A percentile compares a stretch with the other conserved stretches of the same genome.
These are phyloP conservation scores for Thomomys bottae DNA, from an alignment of 2,113 vertebrate genomes.

Conservation along the genomic window DNA sequence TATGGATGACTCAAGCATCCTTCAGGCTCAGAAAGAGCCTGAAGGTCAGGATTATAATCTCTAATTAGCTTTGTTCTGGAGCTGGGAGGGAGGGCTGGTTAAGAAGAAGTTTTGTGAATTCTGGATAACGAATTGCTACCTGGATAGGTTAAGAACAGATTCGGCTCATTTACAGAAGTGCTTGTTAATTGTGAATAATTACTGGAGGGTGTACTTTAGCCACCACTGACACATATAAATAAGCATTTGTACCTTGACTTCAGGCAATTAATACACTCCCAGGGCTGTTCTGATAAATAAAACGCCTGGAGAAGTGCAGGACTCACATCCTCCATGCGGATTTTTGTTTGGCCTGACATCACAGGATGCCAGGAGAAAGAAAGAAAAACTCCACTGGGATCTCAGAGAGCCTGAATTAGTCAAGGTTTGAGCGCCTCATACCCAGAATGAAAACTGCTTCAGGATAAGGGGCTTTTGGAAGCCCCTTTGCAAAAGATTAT, in stretches of 20 bases:
- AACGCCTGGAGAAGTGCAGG: neutral
- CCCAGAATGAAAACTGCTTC: conserved; percentile 80
- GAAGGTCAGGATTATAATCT: conserved; percentile 76
- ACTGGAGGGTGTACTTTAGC: conserved; percentile 64
- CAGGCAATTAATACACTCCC: conserved; percentile 60
- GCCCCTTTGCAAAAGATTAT: conserved; percentile 39
- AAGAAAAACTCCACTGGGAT: conserved; percentile 69
- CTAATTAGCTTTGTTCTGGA: conserved; percentile 78
- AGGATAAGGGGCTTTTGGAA: conserved; percentile 81
- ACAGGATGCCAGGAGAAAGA: conserved; percentile 67
- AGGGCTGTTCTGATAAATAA: conserved; percentile 34
- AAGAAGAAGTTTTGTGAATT: conserved; percentile 61
- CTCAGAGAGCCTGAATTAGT: conserved; percentile 79
- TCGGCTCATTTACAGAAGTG: conserved; percentile 75
- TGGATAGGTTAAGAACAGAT: conserved; percentile 70
- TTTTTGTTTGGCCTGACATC: conserved; percentile 80
- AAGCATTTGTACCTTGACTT: conserved; percentile 67
- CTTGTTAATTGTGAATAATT: conserved; percentile 81
- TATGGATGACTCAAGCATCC: conserved; percentile 74
- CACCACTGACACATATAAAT: conserved; percentile 75
- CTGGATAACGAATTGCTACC: conserved; percentile 68
- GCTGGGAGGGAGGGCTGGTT: conserved; percentile 54
- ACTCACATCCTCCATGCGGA: conserved; percentile 57
- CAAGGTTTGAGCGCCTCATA: conserved; percentile 81
- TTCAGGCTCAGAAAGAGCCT: conserved; percentile 64